phyloP scores from a whole-genome alignment of 2,113 vertebrate species.

The Paedocypris sp. region DNA sequence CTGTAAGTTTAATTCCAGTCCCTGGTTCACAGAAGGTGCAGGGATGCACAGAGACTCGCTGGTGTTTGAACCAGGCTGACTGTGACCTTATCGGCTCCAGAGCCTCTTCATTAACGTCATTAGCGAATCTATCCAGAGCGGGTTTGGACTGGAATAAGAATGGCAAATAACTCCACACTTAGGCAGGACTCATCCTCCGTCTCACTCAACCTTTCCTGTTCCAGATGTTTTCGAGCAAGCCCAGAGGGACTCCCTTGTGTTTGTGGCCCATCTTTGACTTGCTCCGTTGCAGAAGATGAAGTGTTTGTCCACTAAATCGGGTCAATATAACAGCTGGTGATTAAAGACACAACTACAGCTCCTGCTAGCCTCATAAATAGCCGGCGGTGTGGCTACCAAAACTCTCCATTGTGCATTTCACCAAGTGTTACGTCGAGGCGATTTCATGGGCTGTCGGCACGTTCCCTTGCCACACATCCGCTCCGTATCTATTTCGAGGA shows the following conservation, averaged over 20 bases:
- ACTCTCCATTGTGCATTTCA: neutral
- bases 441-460: conserved; percentile 51
- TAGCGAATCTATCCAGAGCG: neutral
- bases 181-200: neutral
- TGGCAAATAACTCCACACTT: too few relatives aligned
- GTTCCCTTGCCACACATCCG: conserved; percentile 41
- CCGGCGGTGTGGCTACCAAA: conserved; percentile 43
- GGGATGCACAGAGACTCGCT: neutral
- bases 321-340: conserved; percentile 44
- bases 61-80: conserved; percentile 14
- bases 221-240: neutral
- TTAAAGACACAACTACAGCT: conserved; percentile 43
- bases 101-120: conserved; percentile 9
- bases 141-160: neutral
- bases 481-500: conserved; percentile 56
- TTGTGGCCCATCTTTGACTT: neutral
- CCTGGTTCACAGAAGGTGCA: conserved; percentile 8
- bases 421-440: conserved; percentile 40
- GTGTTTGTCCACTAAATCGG: conserved; percentile 43
- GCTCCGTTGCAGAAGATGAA: conserved; percentile 34
- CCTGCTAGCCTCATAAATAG: conserved; percentile 51
- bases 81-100: neutral
- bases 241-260: conserved; percentile 1
- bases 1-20: conserved; percentile 13
- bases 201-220: conserved; percentile 11